A percentile compares a stretch with the other conserved stretches of the same genome.
phyloP scores from a whole-genome alignment of 1,140 invertebrate species.

The Holotrichia oblita region DNA sequence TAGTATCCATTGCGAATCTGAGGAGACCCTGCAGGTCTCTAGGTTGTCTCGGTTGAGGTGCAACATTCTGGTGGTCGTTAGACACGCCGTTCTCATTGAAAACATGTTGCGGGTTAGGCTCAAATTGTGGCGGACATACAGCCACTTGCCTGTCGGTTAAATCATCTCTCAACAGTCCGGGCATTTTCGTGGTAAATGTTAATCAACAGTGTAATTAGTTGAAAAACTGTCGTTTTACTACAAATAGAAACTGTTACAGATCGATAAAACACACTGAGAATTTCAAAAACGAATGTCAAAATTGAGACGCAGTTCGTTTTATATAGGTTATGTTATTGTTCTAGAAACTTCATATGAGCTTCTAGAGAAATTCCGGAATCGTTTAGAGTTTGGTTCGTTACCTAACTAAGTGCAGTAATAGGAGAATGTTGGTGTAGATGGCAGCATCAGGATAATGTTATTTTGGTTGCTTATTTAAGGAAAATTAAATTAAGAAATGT shows the following conservation, averaged over 20 bases:
- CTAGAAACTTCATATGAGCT: constrained; percentile 40
- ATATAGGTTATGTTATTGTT: constrained; percentile 39
- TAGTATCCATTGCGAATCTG: constrained; percentile 72
- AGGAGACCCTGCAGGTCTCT: constrained; percentile 67
- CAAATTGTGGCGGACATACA: background rate
- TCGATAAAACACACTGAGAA: background rate
- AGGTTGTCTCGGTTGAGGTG: constrained; percentile 56
- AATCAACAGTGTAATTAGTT: background rate
- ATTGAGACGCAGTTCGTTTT: background rate
- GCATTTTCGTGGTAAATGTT: background rate
- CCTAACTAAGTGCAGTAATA: background rate
- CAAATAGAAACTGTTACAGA: background rate
- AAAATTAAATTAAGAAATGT: no score
- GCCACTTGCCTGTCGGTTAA: background rate
- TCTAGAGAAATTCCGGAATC: constrained; percentile 27
- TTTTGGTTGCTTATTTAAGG: no score
- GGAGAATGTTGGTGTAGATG: background rate
- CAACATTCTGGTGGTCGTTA: background rate
- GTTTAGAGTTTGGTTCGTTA: background rate
- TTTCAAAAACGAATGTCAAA: constrained; percentile 21
- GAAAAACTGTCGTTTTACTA: background rate
- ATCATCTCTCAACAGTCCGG: constrained; percentile 19
- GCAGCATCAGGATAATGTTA: background rate
- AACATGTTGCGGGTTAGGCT: background rate
- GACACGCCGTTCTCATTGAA: background rate